Evolutionary conservation across 2,888 invertebrate genomes (phyloP).

Genomic region (Netelia melanura): DNA sequence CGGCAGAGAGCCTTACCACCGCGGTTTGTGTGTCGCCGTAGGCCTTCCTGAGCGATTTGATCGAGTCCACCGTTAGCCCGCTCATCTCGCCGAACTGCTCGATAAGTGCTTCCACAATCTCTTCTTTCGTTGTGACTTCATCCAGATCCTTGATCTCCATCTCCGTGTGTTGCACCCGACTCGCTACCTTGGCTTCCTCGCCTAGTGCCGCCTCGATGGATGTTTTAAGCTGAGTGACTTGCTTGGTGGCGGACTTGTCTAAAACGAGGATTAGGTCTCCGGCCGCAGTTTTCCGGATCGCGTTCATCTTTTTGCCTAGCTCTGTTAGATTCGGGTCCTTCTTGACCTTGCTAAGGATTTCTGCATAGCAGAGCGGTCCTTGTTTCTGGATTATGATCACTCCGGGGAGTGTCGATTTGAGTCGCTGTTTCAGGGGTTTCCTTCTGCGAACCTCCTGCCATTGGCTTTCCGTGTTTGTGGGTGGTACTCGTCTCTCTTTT

Average conservation of each 20-base stretch:
- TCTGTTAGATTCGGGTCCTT: slow-evolving; percentile 33
- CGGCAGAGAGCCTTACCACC: slow-evolving; percentile 28
- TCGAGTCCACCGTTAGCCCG: not conserved
- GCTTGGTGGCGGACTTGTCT: not conserved
- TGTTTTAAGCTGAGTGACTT: slow-evolving; percentile 30
- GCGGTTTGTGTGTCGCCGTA: slow-evolving; percentile 63
- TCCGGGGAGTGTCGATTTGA: not conserved
- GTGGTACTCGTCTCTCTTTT: not conserved
- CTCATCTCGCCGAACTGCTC: not conserved
- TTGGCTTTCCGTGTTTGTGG: not conserved
- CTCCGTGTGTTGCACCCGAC: slow-evolving; percentile 46
- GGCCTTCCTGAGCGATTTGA: slow-evolving; percentile 49
- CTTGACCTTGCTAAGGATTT: slow-evolving; percentile 52
- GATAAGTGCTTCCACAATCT: slow-evolving; percentile 45
- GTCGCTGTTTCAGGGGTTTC: not conserved
- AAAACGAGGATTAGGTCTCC: slow-evolving; percentile 54
- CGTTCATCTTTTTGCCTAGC: slow-evolving; percentile 30
- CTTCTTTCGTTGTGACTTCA: slow-evolving; percentile 60
- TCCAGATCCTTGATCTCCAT: slow-evolving; percentile 66
- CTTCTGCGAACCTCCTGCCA: not conserved
- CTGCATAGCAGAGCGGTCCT: slow-evolving; percentile 22
- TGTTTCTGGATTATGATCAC: not conserved
- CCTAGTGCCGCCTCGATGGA: slow-evolving; percentile 21
- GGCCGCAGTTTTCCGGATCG: slow-evolving; percentile 40
- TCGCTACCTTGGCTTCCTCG: slow-evolving; percentile 47